Evolutionary conservation across 2,888 invertebrate species (phyloP).

Genomic region (Phoronis australis): DNA sequence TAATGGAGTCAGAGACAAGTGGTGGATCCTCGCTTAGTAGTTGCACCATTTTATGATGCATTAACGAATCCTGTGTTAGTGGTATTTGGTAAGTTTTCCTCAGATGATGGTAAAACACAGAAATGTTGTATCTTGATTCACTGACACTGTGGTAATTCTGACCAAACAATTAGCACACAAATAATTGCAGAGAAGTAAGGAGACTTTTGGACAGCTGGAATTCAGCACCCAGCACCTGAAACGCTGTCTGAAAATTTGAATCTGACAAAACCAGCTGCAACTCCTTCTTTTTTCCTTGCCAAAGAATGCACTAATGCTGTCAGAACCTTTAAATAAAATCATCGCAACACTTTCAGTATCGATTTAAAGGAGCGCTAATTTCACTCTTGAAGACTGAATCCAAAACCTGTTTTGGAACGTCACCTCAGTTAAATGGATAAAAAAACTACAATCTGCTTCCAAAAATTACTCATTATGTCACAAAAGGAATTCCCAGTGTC

Average conservation of each 20-base stretch:
- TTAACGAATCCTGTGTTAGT: neutral
- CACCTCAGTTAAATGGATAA: no score
- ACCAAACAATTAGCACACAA: conserved; percentile 1
- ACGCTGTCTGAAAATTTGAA: neutral
- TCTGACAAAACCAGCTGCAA: neutral
- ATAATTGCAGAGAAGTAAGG: neutral
- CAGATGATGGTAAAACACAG: neutral
- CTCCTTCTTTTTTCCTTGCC: conserved; percentile 2
- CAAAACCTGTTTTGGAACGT: no score
- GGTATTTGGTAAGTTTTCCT: neutral
- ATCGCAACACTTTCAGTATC: no score
- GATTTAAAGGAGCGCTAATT: no score
- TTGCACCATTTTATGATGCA: neutral
- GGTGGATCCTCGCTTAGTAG: neutral
- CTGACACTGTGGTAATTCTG: neutral
- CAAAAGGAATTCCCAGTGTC: no score
- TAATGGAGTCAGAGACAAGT: neutral
- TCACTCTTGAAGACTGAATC: no score
- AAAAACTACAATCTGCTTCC: no score
- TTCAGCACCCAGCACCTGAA: neutral
- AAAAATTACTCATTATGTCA: no score
- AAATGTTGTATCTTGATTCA: conserved; percentile 1
- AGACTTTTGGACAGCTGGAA: neutral
- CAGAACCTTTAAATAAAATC: no score
- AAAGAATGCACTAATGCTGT: conserved; percentile 3